Evolutionary conservation across 1,140 invertebrate genomes (phyloP), one percentile per base, ranked within the genome.

Genomic region (Bombus cullumanus): DNA sequence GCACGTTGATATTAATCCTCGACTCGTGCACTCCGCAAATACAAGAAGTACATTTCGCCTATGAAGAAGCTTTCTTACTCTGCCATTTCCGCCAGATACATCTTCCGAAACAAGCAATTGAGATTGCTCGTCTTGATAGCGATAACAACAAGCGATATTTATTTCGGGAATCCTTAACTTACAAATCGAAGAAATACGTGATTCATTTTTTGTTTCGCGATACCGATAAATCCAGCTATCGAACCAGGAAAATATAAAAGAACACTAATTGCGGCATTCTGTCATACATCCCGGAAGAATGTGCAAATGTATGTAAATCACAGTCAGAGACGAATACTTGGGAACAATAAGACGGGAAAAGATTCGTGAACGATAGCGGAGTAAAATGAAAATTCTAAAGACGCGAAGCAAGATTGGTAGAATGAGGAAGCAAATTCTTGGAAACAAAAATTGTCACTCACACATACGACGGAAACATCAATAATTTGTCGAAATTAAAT

Each of bases 41-140:
- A 13, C 28, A 10, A 28, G 64, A 86, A 5, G 41, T 82, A 12
- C 47, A 34, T 22, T 9, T 37, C 15, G 8, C 37, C 15, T 25
- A 25, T 3, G n/a, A 68, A 43, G 53, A 89, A 13, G 28, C 34
- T 59, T n/a, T 69, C 43, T 12, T 13, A 4, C 41, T 66, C 43
- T 89, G 81, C 31, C 72, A 73, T 76, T 81, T 74, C 25, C 72
- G 88, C 57, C 91, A 92, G 80, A 69, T 86, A 25, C 89, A 92
- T 75, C 71, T 88, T 31, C 91, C 91, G 12, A 43, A n/a, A 39
- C 59, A 78, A 12, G 81, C 89, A 43, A 80, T 53, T 8, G 76
- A 87, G 22, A 68, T 76, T n/a, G 74, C 72, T 37, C 62, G 69
- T 34, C 47, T 66, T 34, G 25, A 15, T 31, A 77, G 53, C 6